Conservation (phyloP, 2,797 vertebrate species). For the Pristis pectinata region DNA sequence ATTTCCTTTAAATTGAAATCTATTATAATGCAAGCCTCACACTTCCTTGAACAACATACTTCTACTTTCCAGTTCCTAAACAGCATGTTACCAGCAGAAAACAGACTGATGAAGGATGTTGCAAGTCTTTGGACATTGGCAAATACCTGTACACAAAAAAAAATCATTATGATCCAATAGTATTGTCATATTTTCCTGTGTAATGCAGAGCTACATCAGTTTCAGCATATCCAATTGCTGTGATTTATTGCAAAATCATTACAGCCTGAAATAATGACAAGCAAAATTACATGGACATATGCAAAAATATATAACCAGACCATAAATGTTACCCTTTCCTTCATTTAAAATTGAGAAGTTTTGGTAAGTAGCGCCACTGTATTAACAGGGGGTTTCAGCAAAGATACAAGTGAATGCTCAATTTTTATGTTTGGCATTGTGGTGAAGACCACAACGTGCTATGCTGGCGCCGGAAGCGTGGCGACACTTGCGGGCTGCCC, state of each 20-base stretch:
- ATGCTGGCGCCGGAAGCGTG: no score
- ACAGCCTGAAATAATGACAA: no score
- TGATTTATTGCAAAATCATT: background rate
- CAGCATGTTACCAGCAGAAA: slow-evolving; percentile 78
- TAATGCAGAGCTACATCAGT: no score
- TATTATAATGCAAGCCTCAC: background rate
- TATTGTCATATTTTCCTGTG: no score
- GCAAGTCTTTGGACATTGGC: slow-evolving; percentile 74
- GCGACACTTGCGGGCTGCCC: no score
- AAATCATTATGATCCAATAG: background rate
- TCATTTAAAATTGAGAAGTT: background rate
- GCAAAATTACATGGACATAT: background rate
- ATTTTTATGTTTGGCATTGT: background rate
- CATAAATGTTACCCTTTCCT: background rate
- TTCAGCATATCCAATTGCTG: no score
- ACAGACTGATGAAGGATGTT: slow-evolving; percentile 76
- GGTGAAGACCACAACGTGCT: no score
- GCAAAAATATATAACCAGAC: background rate
- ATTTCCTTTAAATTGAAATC: slow-evolving; percentile 34
- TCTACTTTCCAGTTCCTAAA: slow-evolving; percentile 75
- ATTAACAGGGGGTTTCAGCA: background rate
- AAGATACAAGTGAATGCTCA: background rate
- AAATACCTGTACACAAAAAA: slow-evolving; percentile 66
- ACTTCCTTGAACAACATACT: slow-evolving; percentile 59
- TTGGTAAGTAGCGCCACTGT: background rate